A percentile compares a stretch with the other conserved stretches of the same genome.
Conservation (phyloP, 30 jellyfish, hydroid and myxozoan genomes). For the Mastigias papua region DNA sequence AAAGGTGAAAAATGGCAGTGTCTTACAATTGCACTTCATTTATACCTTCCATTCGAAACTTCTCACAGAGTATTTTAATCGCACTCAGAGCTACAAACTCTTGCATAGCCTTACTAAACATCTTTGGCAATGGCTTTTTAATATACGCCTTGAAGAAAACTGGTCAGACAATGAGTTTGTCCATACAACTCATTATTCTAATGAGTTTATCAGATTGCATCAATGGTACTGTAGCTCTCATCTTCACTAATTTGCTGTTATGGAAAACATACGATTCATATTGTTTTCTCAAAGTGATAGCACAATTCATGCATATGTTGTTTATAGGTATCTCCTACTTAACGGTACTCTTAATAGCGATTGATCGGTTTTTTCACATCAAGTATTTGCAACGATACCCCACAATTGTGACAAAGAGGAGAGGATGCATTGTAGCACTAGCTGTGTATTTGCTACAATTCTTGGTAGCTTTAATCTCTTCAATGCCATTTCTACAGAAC, state of each 20-base stretch:
- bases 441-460: background rate
- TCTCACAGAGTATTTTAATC: background rate
- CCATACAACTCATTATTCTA: constrained; percentile 6
- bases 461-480: background rate
- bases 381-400: constrained; percentile 9
- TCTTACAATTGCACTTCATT: background rate
- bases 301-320: background rate
- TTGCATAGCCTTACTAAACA: constrained; percentile 20
- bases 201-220: constrained; percentile 20
- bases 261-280: background rate
- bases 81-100: too few species aligned
- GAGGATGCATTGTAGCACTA: background rate
- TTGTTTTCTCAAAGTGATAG: background rate
- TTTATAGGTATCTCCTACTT: background rate
- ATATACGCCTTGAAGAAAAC: constrained; percentile 26
- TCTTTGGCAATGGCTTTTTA: constrained; percentile 3
- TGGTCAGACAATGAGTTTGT: too few species aligned
- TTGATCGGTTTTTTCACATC: constrained; percentile 35
- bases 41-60: background rate
- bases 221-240: constrained; percentile 10
- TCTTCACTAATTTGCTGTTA: background rate
- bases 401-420: constrained; percentile 1
- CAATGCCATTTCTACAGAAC: background rate
- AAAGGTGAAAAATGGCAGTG: too few species aligned
- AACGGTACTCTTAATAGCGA: constrained; percentile 7